Conservation (phyloP, 1,140 invertebrate species). For the Eubasilissa regina region DNA sequence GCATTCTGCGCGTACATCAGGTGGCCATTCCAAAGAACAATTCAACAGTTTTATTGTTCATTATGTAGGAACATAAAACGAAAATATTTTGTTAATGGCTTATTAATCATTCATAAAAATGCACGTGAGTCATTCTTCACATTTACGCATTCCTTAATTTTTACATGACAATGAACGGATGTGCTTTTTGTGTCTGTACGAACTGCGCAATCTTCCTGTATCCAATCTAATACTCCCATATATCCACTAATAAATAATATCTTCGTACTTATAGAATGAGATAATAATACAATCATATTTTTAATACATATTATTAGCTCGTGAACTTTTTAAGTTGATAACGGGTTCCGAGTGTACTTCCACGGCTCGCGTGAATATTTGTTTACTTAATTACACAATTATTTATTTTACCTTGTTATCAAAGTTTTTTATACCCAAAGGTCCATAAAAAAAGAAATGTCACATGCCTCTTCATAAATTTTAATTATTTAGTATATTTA, state of each 20-base stretch:
- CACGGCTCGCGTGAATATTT: too few species aligned
- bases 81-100: conserved; percentile 16
- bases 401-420: too few species aligned
- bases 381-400: too few species aligned
- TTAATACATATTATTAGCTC: too few species aligned
- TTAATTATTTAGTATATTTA: too few species aligned
- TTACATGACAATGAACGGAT: conserved; percentile 42
- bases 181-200: conserved; percentile 8
- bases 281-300: too few species aligned
- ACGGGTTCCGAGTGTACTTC: too few species aligned
- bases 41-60: conserved; percentile 34
- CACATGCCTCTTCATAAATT: too few species aligned
- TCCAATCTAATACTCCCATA: not conserved
- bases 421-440: too few species aligned
- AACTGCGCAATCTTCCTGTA: conserved; percentile 29
- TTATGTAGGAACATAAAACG: not conserved
- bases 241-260: not conserved
- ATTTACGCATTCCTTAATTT: conserved; percentile 6
- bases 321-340: too few species aligned
- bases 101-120: conserved; percentile 44
- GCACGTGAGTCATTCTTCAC: conserved; percentile 26
- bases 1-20: not conserved
- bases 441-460: too few species aligned
- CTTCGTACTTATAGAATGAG: too few species aligned
- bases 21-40: not conserved